Evolutionary conservation across 2,888 invertebrate species (phyloP), one percentile per base, ranked within the genome.

Genomic region (Platycnemis pennipes): DNA sequence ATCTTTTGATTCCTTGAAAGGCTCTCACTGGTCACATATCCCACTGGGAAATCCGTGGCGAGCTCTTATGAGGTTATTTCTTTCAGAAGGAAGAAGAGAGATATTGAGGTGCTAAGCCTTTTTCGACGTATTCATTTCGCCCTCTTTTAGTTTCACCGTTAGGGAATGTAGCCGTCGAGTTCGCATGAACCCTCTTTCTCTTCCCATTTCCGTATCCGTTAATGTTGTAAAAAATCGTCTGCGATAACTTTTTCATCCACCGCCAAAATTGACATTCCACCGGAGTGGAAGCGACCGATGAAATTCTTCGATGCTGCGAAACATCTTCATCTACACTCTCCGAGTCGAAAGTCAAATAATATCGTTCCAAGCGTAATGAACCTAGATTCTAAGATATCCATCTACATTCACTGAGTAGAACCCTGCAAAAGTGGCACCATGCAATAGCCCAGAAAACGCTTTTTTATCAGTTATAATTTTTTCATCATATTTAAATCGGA

Each of bases 141-240:
- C 69, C 31, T n/a, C n/a, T 77, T 37, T n/a, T 37, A 31, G 37
- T 77, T 77, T 77, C n/a, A 77, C 69, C 69, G 69, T 77, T 77
- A 77, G 37, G 26, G 69, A 37, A 31, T 77, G 69, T 31, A 77
- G 69, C 69, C 69, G 8, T 8, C 3, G 8, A 77, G 69, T 77
- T 26, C 69, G 37, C 31, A 31, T 31, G 37, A 77, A 77, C 8
- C 31, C 69, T 7, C 5, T 77, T 7, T 77, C 69, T 77, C 69
- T 26, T 37, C 69, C n/a, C n/a, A n/a, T n/a, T n/a, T n/a, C n/a
- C n/a, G n/a, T n/a, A n/a, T 37, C 69, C 69, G 69, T 77, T 31
- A 37, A 77, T 77, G 31, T n/a, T 7, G 31, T 77, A 31, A 77
- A 63, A 77, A 77, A 77, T 8, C 69, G 13, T 77, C 69, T n/a